phyloP scores from a whole-genome alignment of 1,140 invertebrate species.

The Aricia agestis region DNA sequence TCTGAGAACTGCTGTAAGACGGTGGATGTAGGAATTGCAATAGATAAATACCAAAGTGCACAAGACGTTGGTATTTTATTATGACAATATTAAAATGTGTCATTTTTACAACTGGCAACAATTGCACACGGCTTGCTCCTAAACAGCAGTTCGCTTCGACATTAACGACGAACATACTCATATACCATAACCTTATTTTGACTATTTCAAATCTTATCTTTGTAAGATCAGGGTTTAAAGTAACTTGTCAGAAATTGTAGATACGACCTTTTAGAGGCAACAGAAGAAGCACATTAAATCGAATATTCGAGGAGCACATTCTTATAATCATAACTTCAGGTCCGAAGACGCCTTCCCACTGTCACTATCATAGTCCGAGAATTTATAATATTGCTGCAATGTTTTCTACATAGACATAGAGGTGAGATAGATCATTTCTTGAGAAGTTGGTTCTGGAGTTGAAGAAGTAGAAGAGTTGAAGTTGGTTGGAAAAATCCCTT shows the following conservation, averaged over 20 bases:
- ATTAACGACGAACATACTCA: background rate
- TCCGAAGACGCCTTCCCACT: background rate
- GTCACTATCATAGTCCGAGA: background rate
- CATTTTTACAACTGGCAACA: constrained; percentile 1
- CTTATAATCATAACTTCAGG: constrained; percentile 1
- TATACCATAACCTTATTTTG: background rate
- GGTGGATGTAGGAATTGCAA: no score
- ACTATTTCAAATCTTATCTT: background rate
- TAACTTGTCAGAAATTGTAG: background rate
- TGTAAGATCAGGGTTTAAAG: background rate
- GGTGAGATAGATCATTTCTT: background rate
- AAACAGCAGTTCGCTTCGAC: background rate
- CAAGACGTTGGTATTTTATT: background rate
- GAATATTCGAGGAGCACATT: background rate
- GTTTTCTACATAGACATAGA: background rate
- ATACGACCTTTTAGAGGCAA: background rate
- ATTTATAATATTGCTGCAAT: background rate
- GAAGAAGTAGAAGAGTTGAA: no score
- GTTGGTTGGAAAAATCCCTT: no score
- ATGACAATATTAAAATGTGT: constrained; percentile 1
- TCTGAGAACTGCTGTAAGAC: no score
- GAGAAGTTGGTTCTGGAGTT: no score
- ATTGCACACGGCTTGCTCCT: background rate
- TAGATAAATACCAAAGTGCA: no score
- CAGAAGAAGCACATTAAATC: background rate